Conservation (phyloP, 2,797 vertebrate genomes). For the Columba guinea region DNA sequence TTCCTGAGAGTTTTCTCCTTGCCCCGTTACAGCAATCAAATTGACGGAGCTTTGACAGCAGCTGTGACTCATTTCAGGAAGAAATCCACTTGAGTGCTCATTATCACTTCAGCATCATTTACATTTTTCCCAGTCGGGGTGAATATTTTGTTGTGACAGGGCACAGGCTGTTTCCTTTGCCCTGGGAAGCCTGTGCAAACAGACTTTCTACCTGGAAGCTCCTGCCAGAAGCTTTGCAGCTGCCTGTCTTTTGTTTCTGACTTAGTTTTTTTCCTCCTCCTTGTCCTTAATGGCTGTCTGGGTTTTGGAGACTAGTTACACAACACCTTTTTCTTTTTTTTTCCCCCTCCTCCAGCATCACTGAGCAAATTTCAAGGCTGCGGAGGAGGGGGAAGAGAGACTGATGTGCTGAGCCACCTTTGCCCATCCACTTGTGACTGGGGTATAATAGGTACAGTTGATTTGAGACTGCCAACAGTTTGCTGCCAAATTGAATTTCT, state of each 20-base stretch:
- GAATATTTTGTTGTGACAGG: constrained; percentile 18
- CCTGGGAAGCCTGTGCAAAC: neutral
- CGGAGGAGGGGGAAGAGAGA: neutral
- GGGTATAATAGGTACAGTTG: constrained; percentile 46
- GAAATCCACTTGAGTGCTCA: constrained; percentile 28
- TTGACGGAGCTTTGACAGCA: constrained; percentile 36
- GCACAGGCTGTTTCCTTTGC: neutral
- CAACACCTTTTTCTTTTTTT: neutral
- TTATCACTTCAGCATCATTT: constrained; percentile 46
- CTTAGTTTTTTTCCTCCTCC: neutral
- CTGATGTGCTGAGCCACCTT: constrained; percentile 19
- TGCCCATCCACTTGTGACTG: constrained; percentile 51
- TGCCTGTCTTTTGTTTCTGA: neutral
- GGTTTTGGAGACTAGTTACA: constrained; percentile 27
- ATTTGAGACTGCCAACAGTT: constrained; percentile 44
- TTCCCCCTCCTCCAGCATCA: constrained; percentile 1
- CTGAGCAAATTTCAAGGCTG: constrained; percentile 35
- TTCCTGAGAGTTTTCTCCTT: neutral
- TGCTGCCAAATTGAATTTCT: constrained; percentile 65
- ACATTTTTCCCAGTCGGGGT: neutral
- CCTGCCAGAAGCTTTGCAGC: constrained; percentile 18
- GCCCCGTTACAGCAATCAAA: neutral
- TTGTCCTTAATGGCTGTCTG: neutral
- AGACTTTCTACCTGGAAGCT: neutral
- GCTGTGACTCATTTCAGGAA: constrained; percentile 32